Base-by-base conservation (phyloP, 2,797 vertebrate species). In the Falco concolor region DNA sequence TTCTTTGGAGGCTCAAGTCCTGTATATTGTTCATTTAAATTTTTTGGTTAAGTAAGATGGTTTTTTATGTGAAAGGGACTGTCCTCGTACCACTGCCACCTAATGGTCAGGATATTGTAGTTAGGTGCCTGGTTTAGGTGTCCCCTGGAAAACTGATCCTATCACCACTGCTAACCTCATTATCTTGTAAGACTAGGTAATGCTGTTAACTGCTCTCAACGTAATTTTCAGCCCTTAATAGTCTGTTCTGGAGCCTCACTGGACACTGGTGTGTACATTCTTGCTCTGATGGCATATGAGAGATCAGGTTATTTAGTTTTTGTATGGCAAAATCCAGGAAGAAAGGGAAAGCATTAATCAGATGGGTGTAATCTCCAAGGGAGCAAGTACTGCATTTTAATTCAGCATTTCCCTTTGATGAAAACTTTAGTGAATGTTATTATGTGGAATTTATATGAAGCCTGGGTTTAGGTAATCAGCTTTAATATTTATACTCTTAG, bases 401-500 rank as follows among this genome's bases (percentile, higher is more conserved):
- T 97, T 97, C 92, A 75, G 81, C 84, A 60, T 96, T 97, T 97
- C 91, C 96, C 97, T 98, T 96, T 95, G 97, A 97, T 97, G 95
- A 97, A 97, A 98, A 98, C 95, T 98, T 98, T 89, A 91, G 94
- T 89, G 95, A 94, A 97, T 96, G 94, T 97, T 98, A 97, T 98
- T 94, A 97, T 96, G 97, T 97, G 75, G 97, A 97, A 97, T 98
- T 96, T 97, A 97, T 98, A 97, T 98, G 97, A 97, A 95, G 97
- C 94, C 89, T 94, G 95, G 96, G 97, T 97, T 97, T 98, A 96
- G 95, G 97, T 97, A 96, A 97, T 97, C 96, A 96, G 93, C 94
- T 98, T 98, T 98, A 97, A 97, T 98, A 98, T 98, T 98, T 98
- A 97, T 97, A 97, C 95, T 97, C 97, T 96, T 96, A 96, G 96